phyloP scores from a whole-genome alignment of 2,888 invertebrate genomes.

The Hypselothyrea guttata region DNA sequence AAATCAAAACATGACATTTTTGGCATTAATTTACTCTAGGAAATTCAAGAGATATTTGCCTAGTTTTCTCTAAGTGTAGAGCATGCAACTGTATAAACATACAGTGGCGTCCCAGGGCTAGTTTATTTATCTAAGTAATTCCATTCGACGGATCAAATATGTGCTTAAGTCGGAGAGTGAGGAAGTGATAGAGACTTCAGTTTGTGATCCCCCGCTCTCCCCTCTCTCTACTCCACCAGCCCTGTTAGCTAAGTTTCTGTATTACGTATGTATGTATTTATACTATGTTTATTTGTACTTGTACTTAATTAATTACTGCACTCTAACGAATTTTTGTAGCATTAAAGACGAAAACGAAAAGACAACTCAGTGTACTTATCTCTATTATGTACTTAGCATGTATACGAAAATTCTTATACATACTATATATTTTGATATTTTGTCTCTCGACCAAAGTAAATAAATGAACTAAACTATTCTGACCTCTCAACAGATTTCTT shows the following conservation, averaged over 20 bases:
- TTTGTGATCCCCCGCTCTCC: constrained; percentile 3
- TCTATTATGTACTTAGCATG: constrained; percentile 16
- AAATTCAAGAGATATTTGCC: neutral
- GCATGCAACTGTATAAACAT: constrained; percentile 3
- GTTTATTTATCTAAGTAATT: neutral
- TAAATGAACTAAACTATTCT: constrained; percentile 29
- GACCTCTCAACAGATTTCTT: neutral
- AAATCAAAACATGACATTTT: too few species aligned
- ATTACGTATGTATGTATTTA: constrained; percentile 21
- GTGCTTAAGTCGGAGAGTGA: too few species aligned
- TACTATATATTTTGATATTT: constrained; percentile 11
- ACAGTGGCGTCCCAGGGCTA: neutral
- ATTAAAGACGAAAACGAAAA: constrained; percentile 1
- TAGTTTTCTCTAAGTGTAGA: neutral
- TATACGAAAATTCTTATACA: constrained; percentile 1
- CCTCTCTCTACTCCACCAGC: neutral
- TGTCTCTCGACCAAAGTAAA: constrained; percentile 28
- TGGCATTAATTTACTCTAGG: too few species aligned
- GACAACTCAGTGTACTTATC: constrained; percentile 28
- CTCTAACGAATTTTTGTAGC: constrained; percentile 34
- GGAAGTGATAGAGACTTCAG: neutral
- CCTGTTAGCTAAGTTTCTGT: constrained; percentile 14
- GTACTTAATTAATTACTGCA: constrained; percentile 27
- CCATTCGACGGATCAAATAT: neutral
- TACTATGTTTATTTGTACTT: constrained; percentile 12